Base-by-base conservation (phyloP, 1,140 invertebrate genomes). In the Chionoecetes opilio region DNA sequence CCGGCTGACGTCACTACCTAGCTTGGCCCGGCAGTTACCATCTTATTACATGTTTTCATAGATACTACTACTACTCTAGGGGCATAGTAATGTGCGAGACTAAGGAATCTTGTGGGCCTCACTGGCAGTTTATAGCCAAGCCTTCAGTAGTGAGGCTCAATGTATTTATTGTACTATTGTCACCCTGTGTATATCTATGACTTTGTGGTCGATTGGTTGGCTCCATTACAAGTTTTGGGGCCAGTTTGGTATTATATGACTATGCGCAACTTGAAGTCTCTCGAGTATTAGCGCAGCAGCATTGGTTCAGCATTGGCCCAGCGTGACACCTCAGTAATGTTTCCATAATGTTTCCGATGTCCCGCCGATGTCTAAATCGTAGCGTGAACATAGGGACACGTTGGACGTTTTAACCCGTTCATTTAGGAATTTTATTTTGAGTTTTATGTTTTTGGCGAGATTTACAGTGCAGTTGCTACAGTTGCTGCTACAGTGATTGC, bases 131-230 rank as follows among this genome's bases (percentile, higher is more conserved):
- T 86, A 93, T 31, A 86, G 92, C 82, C 92, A 93, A 41, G 82
- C 92, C 84, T 82, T 93, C 82, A 93, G 37, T 93, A 93, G 46
- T 86, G 92, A 93, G 92, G 92, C 82, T 93, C 92, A 21, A 6
- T 93, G 84, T 85, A 85, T 86, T 93, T 85, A 53, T 93, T 93
- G 37, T 93, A 63, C 91, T 84, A 31, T 41, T 75, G 89, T 93
- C 92, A 93, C 92, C 92, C 92, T 93, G 87, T 89, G 87, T 93
- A 93, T 31, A 38, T 93, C 31, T 34, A 91, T 91, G 31, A 31
- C 85, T 86, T 93, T 86, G 63, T 93, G 92, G 37, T 93, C 92
- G 46, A 31, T 82, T 92, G n/a, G 32, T 32, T 85, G 82, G 86
- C 84, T 93, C 92, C 84, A 31, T 53, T 46, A 53, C 17, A 53